Evolutionary conservation across 2,888 invertebrate species (phyloP), one percentile per base, ranked within the genome.

Genomic region (Agonum fuliginosum): DNA sequence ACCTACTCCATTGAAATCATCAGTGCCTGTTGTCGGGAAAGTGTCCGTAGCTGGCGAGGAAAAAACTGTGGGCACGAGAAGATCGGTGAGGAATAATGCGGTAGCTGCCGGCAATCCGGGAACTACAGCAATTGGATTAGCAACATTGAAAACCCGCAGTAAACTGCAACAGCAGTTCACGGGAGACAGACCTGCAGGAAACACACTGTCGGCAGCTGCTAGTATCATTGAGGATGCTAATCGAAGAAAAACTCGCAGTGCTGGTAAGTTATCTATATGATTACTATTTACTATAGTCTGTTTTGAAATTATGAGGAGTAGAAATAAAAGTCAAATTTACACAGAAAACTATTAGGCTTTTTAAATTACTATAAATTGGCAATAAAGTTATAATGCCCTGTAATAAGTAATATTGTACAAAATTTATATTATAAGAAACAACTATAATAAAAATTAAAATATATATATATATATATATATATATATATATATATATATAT

Each of bases 231-330:
- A 34, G 12, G 76, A 76, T 34, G 65, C 79, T 43, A 65, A 62
- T 19, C 81, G 87, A 67, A 82, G 93, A 83, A 93, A 93, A 88
- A 93, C 93, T 22, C 88, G 93, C 81, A 93, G 93, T 88, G 91
- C 93, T 81, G 93, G 93, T 93, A 82, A 89, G 89, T 20, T 48
- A 43, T 48, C n/a, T n/a, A n/a, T n/a, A n/a, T n/a, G n/a, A n/a
- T n/a, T n/a, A n/a, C n/a, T n/a, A n/a, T n/a, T n/a, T n/a, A n/a
- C n/a, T n/a, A n/a, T n/a, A n/a, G n/a, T n/a, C n/a, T n/a, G n/a
- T n/a, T n/a, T n/a, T n/a, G n/a, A n/a, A n/a, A n/a, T n/a, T n/a
- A n/a, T n/a, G n/a, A n/a, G n/a, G n/a, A n/a, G n/a, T n/a, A n/a
- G n/a, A n/a, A n/a, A n/a, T n/a, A n/a, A n/a, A n/a, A n/a, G n/a